Conservation (phyloP, 2,888 invertebrate species). For the Boloria selene region DNA sequence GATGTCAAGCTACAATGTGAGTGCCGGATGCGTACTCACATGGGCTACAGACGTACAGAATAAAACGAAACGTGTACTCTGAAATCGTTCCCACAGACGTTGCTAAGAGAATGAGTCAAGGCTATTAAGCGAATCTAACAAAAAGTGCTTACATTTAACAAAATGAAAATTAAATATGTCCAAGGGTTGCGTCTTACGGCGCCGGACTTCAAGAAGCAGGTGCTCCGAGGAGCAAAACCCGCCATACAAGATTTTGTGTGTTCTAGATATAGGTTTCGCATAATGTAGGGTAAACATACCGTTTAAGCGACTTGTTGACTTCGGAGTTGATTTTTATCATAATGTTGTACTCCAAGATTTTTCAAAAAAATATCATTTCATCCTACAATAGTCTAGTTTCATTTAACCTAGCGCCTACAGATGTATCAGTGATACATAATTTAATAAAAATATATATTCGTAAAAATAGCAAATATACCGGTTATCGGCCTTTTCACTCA, state of each 20-base stretch:
- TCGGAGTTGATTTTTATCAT: no score
- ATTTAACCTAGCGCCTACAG: no score
- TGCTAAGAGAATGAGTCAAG: slow-evolving; percentile 71
- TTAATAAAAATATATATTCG: no score
- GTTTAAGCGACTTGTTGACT: no score
- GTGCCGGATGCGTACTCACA: slow-evolving; percentile 76
- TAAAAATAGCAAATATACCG: no score
- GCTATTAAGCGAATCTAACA: slow-evolving; percentile 72
- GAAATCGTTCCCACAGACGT: slow-evolving; percentile 74
- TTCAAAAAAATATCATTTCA: no score
- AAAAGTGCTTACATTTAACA: slow-evolving; percentile 55
- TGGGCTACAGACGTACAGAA: slow-evolving; percentile 72
- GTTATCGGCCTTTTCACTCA: no score
- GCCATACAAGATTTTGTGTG: slow-evolving; percentile 63
- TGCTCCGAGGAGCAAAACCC: slow-evolving; percentile 64
- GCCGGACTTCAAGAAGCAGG: slow-evolving; percentile 51
- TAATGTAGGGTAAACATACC: no score
- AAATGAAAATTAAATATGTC: slow-evolving; percentile 10
- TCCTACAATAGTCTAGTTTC: no score
- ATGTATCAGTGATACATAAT: no score
- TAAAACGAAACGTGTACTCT: slow-evolving; percentile 64
- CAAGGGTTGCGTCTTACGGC: slow-evolving; percentile 19
- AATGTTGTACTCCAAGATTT: no score
- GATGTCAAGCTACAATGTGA: slow-evolving; percentile 54
- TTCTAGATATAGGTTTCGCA: slow-evolving; percentile 39